A percentile compares a stretch with the other conserved stretches of the same genome.
These are phyloP conservation scores for Diachasmimorpha longicaudata DNA, from an alignment of 1,140 invertebrate species.

Conservation along the genomic window DNA sequence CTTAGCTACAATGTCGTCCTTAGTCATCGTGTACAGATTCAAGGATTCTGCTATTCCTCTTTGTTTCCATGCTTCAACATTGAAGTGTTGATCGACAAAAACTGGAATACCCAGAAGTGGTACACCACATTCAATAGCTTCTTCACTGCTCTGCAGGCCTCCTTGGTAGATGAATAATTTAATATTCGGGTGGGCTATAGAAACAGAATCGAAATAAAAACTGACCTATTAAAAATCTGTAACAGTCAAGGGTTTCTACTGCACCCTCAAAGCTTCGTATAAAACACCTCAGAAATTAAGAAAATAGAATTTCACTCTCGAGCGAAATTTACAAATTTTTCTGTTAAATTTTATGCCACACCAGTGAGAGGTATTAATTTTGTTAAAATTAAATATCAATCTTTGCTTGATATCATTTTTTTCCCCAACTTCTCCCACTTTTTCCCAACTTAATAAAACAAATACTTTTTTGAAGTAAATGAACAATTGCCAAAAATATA, in stretches of 20 bases:
- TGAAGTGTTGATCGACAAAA: conserved; percentile 60
- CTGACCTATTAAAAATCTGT: too few relatives aligned
- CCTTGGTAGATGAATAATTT: conserved; percentile 64
- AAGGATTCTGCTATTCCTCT: conserved; percentile 36
- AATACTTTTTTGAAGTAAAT: too few relatives aligned
- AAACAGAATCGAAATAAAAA: not conserved
- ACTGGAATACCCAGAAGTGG: conserved; percentile 63
- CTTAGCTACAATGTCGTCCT: conserved; percentile 20
- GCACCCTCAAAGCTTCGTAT: not conserved
- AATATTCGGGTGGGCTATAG: conserved; percentile 35
- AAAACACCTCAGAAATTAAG: not conserved
- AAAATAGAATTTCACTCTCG: too few relatives aligned
- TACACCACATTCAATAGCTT: conserved; percentile 57
- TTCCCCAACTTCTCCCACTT: too few relatives aligned
- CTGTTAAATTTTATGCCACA: too few relatives aligned
- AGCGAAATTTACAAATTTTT: too few relatives aligned
- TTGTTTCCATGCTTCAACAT: conserved; percentile 36
- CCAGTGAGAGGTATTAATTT: too few relatives aligned
- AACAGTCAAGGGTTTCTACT: too few relatives aligned
- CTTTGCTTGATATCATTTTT: too few relatives aligned
- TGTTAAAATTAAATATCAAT: too few relatives aligned
- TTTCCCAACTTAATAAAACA: too few relatives aligned
- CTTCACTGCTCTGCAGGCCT: conserved; percentile 58
- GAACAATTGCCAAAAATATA: too few relatives aligned
- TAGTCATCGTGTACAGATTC: conserved; percentile 6